A percentile compares a stretch with the other conserved stretches of the same genome.
phyloP scores from a whole-genome alignment of 2,113 vertebrate genomes.

The Onychorhynchus coronatus region DNA sequence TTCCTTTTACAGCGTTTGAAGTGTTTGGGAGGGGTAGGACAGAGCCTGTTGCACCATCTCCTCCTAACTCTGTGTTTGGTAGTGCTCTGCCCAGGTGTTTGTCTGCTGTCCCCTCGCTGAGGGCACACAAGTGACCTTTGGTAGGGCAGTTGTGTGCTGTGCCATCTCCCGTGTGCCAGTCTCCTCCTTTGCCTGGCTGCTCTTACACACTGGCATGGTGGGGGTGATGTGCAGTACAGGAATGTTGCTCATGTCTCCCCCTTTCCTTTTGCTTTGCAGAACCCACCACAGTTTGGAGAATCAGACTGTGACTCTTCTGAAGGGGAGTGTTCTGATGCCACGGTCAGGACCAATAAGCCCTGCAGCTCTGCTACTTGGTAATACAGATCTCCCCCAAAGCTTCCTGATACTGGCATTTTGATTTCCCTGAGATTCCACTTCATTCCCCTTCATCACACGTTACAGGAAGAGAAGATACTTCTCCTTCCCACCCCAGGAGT shows the following conservation, averaged over 20 bases:
- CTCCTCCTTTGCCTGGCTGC: not conserved
- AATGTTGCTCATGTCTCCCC: not conserved
- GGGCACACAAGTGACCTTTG: not conserved
- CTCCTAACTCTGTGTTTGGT: not conserved
- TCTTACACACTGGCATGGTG: not conserved
- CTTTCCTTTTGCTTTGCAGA: conserved; percentile 75
- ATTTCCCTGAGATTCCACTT: conserved; percentile 46
- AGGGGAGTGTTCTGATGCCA: conserved; percentile 94
- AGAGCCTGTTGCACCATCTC: not conserved
- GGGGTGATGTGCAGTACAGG: not conserved
- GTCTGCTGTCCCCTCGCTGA: not conserved
- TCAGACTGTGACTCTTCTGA: conserved; percentile 95
- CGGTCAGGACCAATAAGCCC: conserved; percentile 91
- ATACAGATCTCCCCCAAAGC: conserved; percentile 56
- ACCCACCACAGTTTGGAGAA: conserved; percentile 89
- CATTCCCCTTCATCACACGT: conserved; percentile 62
- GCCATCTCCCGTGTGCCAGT: not conserved
- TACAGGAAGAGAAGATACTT: conserved; percentile 67
- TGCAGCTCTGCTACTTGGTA: conserved; percentile 93
- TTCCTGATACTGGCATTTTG: conserved; percentile 55
- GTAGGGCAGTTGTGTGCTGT: not conserved
- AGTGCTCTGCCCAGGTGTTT: not conserved
- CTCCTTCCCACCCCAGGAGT: conserved; percentile 69
- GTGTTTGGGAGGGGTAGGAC: not conserved
- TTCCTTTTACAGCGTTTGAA: not conserved